phyloP scores from a whole-genome alignment of 2,113 vertebrate species.

The Centropus bengalensis region DNA sequence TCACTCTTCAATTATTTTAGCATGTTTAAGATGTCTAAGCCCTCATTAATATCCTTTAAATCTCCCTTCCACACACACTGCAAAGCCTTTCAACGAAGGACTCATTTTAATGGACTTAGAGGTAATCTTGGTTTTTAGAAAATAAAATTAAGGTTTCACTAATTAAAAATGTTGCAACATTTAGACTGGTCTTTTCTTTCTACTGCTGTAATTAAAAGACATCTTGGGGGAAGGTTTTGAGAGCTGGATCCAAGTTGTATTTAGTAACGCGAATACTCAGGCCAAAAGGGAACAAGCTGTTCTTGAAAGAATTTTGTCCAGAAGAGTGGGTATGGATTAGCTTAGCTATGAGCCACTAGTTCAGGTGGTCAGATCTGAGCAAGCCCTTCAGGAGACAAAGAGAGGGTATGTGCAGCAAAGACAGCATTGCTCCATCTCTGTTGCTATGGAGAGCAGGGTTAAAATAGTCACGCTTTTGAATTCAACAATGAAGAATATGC shows the following conservation, averaged over 20 bases:
- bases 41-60: conserved; percentile 41
- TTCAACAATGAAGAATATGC: neutral
- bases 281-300: conserved; percentile 22
- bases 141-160: conserved; percentile 57
- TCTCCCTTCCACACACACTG: conserved; percentile 13
- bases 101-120: conserved; percentile 48
- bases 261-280: neutral
- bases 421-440: neutral
- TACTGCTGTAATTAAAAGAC: conserved; percentile 54
- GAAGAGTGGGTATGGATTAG: neutral
- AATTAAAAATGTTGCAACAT: conserved; percentile 57
- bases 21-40: conserved; percentile 38
- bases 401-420: neutral
- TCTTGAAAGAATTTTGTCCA: conserved; percentile 1
- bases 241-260: conserved; percentile 23
- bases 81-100: neutral
- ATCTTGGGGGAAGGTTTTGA: conserved; percentile 6
- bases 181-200: conserved; percentile 47
- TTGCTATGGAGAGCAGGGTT: conserved; percentile 1
- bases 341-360: neutral
- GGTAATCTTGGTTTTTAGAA: conserved; percentile 56
- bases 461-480: neutral
- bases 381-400: neutral
- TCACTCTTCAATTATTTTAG: conserved; percentile 24
- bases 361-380: neutral